These are phyloP conservation scores for Nothocercus nigrocapillus DNA, from an alignment of 2,113 vertebrate genomes.

Conservation along the genomic window DNA sequence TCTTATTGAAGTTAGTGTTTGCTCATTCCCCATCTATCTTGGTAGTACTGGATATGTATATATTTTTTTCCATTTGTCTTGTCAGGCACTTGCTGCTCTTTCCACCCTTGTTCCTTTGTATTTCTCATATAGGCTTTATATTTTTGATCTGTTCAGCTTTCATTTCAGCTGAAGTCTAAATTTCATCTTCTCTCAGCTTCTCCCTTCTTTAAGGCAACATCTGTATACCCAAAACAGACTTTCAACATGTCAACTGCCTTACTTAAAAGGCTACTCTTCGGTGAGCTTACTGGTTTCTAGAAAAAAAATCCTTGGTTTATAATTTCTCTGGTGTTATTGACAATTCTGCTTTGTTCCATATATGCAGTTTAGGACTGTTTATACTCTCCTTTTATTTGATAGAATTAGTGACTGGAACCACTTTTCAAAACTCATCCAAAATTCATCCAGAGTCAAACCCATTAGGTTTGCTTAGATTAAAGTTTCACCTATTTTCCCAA, in stretches of 20 bases:
- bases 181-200: not conserved
- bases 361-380: not conserved
- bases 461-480: not conserved
- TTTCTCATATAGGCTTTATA: not conserved
- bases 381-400: not conserved
- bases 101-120: not conserved
- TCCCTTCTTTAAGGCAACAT: not conserved
- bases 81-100: not conserved
- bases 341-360: not conserved
- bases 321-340: not conserved
- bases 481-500: not conserved
- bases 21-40: constrained; percentile 6
- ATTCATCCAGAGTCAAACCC: not conserved
- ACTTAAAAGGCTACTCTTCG: not conserved
- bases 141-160: not conserved
- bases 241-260: not conserved
- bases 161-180: not conserved
- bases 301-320: not conserved
- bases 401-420: not conserved
- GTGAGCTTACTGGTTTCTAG: not conserved
- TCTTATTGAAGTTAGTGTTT: constrained; percentile 14
- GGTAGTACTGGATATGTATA: not conserved
- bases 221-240: not conserved
- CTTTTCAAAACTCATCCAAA: not conserved
- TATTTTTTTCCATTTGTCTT: not conserved